A percentile compares a stretch with the other conserved stretches of the same genome.
These are phyloP conservation scores for Scylla paramamosain DNA, from an alignment of 1,140 invertebrate genomes.

Conservation along the genomic window DNA sequence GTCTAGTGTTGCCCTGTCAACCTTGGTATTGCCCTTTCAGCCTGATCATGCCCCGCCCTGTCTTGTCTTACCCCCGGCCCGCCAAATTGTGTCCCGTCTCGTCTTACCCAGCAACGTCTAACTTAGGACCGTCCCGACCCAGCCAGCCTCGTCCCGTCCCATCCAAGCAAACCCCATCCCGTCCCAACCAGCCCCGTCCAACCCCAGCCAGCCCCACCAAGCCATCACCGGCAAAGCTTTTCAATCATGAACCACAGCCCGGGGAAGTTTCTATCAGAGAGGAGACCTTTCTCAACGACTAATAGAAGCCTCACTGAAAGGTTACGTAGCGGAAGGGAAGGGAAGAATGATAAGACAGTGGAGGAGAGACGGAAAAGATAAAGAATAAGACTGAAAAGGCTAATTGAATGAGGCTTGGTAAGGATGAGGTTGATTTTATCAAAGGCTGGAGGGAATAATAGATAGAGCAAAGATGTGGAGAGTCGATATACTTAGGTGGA, in stretches of 20 bases:
- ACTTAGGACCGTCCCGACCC: too few species aligned
- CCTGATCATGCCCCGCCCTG: too few species aligned
- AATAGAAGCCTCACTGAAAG: neutral
- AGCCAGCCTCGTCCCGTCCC: too few species aligned
- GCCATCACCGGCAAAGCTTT: neutral
- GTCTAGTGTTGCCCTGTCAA: neutral
- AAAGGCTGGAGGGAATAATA: neutral
- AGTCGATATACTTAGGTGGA: neutral
- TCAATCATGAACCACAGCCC: neutral
- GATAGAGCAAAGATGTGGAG: neutral
- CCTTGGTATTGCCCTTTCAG: too few species aligned
- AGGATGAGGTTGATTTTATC: too few species aligned
- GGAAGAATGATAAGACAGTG: neutral
- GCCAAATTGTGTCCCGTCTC: too few species aligned
- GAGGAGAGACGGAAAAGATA: neutral
- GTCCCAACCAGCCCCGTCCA: too few species aligned
- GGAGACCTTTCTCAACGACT: neutral
- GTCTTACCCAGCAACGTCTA: too few species aligned
- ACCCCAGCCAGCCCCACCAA: neutral
- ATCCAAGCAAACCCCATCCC: too few species aligned
- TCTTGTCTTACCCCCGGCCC: too few species aligned
- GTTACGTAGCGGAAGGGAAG: neutral
- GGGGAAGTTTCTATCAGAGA: neutral
- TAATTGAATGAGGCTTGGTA: too few species aligned
- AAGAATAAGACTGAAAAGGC: neutral